Evolutionary conservation across 2,797 vertebrate species (phyloP).

Genomic region (Notamacropus eugenii): DNA sequence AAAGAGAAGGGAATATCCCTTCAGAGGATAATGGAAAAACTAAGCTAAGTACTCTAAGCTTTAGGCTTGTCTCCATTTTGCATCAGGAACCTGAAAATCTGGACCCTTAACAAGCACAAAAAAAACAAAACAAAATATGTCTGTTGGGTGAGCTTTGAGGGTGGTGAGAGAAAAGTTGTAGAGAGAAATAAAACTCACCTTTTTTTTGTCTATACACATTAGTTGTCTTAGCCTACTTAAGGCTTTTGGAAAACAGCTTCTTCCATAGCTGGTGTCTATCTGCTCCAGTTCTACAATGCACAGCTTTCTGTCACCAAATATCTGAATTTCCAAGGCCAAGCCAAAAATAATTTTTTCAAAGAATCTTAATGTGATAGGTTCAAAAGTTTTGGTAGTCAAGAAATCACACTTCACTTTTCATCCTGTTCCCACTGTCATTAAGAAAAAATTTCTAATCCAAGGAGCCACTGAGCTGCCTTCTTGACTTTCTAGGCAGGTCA

Average conservation of each 20-base stretch:
- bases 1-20: not conserved
- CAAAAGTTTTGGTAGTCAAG: conserved; percentile 52
- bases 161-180: conserved; percentile 57
- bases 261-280: conserved; percentile 56
- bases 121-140: conserved; percentile 28
- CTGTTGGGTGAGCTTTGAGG: conserved; percentile 41
- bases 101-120: conserved; percentile 53
- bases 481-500: conserved; percentile 37
- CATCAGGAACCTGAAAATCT: conserved; percentile 60
- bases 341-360: conserved; percentile 34
- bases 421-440: conserved; percentile 53
- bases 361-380: conserved; percentile 40
- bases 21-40: not conserved
- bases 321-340: conserved; percentile 57
- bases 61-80: conserved; percentile 49
- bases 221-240: conserved; percentile 47
- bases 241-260: conserved; percentile 52
- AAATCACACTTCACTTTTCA: conserved; percentile 41
- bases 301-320: conserved; percentile 69
- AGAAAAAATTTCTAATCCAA: conserved; percentile 22
- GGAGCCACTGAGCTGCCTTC: conserved; percentile 54
- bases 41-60: conserved; percentile 43
- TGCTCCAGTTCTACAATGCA: conserved; percentile 62
- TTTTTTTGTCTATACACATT: conserved; percentile 53
- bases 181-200: conserved; percentile 50